phyloP scores from a whole-genome alignment of 2,888 invertebrate species.

The Netelia melanura region DNA sequence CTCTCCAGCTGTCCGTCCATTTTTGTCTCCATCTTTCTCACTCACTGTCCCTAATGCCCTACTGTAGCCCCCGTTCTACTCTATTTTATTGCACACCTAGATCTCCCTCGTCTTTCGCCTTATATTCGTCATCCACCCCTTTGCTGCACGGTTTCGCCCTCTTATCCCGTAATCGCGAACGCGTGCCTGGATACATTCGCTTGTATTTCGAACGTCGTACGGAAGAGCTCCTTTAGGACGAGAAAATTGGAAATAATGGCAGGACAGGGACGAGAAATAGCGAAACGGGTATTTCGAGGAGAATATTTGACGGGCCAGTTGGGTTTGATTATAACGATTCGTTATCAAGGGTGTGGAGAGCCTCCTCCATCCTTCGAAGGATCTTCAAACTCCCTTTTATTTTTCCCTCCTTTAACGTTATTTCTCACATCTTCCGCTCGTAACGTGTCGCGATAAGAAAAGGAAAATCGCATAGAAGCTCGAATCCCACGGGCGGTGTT shows the following conservation, averaged over 20 bases:
- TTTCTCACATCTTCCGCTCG: conserved; percentile 12
- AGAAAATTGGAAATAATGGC: conserved; percentile 26
- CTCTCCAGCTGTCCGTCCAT: neutral
- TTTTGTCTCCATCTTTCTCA: conserved; percentile 5
- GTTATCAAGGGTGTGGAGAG: neutral
- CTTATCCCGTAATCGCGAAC: conserved; percentile 10
- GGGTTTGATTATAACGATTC: neutral
- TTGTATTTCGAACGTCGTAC: conserved; percentile 25
- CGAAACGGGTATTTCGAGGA: too few relatives aligned
- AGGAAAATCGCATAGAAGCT: conserved; percentile 61
- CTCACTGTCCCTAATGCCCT: conserved; percentile 37
- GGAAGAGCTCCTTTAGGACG: conserved; percentile 24
- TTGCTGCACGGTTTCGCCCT: conserved; percentile 43
- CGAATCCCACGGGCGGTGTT: conserved; percentile 63
- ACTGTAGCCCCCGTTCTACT: conserved; percentile 48
- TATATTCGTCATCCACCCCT: conserved; percentile 51
- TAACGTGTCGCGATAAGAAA: conserved; percentile 58
- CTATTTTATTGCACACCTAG: conserved; percentile 66
- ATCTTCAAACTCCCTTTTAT: conserved; percentile 37
- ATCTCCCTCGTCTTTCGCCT: conserved; percentile 27
- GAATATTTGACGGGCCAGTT: neutral
- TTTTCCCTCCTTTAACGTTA: conserved; percentile 22
- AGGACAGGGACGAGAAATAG: too few relatives aligned
- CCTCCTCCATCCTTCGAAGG: neutral
- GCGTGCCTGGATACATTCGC: conserved; percentile 41